Evolutionary conservation across 1,140 invertebrate species (phyloP).

Genomic region (Drosophila punjabiensis): DNA sequence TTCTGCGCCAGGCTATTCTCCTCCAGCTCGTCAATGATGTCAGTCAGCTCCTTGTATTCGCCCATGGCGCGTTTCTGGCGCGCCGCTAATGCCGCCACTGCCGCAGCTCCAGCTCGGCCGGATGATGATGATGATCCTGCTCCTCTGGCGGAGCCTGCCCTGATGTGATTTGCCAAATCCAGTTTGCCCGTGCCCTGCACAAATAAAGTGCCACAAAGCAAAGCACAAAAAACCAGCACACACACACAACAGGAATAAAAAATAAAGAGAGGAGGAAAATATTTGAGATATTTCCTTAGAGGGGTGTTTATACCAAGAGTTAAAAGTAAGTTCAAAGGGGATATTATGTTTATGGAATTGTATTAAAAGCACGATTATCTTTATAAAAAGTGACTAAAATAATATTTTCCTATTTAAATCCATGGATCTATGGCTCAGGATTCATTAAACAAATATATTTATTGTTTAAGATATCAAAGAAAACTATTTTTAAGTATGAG

Average conservation of each 20-base stretch:
- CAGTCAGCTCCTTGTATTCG: slow-evolving; percentile 78
- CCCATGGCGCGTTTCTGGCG: slow-evolving; percentile 77
- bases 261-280: slow-evolving; percentile 39
- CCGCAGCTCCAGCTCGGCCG: slow-evolving; percentile 9
- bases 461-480: neutral
- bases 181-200: slow-evolving; percentile 75
- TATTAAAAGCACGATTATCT: neutral
- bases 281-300: slow-evolving; percentile 73
- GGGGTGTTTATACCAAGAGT: slow-evolving; percentile 25
- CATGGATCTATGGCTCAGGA: neutral
- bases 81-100: slow-evolving; percentile 27
- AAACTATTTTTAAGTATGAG: neutral
- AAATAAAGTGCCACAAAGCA: slow-evolving; percentile 69
- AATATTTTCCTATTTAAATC: too few species aligned
- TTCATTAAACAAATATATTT: neutral
- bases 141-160: slow-evolving; percentile 17
- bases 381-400: too few species aligned
- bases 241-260: slow-evolving; percentile 11
- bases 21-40: slow-evolving; percentile 79
- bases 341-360: neutral
- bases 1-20: slow-evolving; percentile 72
- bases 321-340: neutral
- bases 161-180: slow-evolving; percentile 81
- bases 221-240: slow-evolving; percentile 29
- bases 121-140: slow-evolving; percentile 33